Conservation (phyloP, 1,140 invertebrate genomes). For the Cecropterus lyciades region DNA sequence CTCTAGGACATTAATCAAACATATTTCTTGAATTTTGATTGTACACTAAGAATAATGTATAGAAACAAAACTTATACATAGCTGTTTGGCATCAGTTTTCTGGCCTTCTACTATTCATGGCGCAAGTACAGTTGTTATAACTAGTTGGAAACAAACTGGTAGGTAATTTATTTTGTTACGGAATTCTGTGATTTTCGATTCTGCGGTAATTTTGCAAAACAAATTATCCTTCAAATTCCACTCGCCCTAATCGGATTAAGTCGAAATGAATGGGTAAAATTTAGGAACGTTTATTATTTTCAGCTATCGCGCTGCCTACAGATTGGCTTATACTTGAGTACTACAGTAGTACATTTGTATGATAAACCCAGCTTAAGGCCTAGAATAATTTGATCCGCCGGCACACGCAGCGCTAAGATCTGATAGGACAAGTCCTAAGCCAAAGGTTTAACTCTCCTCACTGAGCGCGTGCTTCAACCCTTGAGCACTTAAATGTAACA, state of each 20-base stretch:
- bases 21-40: too few species aligned
- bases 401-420: not conserved
- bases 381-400: constrained; percentile 2
- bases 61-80: too few species aligned
- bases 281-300: constrained; percentile 15
- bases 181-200: constrained; percentile 7
- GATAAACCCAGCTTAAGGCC: not conserved
- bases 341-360: not conserved
- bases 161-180: not conserved
- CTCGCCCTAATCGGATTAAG: not conserved
- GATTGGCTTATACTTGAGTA: not conserved
- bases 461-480: constrained; percentile 7
- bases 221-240: constrained; percentile 23
- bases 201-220: constrained; percentile 2
- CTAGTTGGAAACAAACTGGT: not conserved
- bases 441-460: constrained; percentile 9
- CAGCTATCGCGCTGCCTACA: not conserved
- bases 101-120: not conserved
- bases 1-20: too few species aligned
- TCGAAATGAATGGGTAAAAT: constrained; percentile 10
- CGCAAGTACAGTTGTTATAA: not conserved
- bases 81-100: not conserved
- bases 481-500: constrained; percentile 2
- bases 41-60: too few species aligned
- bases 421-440: constrained; percentile 9